Base-by-base conservation (phyloP, 2,797 vertebrate species). In the Coccyzus lansbergi region DNA sequence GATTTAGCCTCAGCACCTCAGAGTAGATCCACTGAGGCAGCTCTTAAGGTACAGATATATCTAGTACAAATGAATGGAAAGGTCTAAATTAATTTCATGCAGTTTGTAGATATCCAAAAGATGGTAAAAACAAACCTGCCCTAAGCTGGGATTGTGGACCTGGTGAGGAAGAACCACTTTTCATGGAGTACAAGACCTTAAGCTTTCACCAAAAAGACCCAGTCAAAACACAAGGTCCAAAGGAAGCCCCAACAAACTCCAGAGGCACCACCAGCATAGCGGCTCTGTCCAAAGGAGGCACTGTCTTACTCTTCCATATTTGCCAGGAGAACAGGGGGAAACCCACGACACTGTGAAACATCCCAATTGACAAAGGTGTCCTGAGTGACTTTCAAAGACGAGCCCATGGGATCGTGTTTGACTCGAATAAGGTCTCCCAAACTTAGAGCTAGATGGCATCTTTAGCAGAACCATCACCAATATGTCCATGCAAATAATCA, bases 371-470 rank as follows among this genome's bases (percentile, higher is more conserved):
- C 24, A 64, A 46, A 86, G 19, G 19, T 64, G 10, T 24, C 40
- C 2, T 0, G 1, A 11, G 29, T 3, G 15, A 29, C 15, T 51
- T 60, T 60, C 44, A 20, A 60, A 38, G 21, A 36, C 10, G 2
- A 44, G 36, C 58, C 22, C 14, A 1, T 15, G 0, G 0, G 25
- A n/a, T 26, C 16, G 4, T n/a, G 51, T 19, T 36, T 8, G 42
- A 29, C 56, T 46, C 14, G 28, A 52, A 29, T 10, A n/a, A 78
- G 33, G 11, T 33, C 76, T 79, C 31, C 31, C 1, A 4, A 46
- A 46, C 10, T 24, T 26, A 24, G 53, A 19, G 42, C 64, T 53
- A 29, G 44, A 33, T 26, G 29, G 46, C 59, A 91, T 72, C 38
- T 90, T 90, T 42, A 22, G 29, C 38, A 68, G 19, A 69, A 33